Conservation (phyloP, 2,113 vertebrate species). For the Sorex araneus region DNA sequence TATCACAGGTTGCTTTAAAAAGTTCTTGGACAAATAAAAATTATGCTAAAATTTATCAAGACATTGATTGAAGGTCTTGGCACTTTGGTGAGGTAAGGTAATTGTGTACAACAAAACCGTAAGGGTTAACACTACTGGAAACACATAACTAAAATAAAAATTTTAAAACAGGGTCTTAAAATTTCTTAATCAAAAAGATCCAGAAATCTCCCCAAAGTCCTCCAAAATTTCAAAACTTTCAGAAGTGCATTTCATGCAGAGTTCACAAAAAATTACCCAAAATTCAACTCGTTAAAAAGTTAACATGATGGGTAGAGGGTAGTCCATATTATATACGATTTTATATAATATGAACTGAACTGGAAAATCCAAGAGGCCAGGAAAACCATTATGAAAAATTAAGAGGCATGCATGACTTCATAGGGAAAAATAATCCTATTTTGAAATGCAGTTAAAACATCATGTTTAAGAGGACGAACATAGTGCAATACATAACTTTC, state of each 20-base stretch:
- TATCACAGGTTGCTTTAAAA: conserved; percentile 53
- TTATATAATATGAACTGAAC: conserved; percentile 38
- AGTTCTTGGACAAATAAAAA: conserved; percentile 57
- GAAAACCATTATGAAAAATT: conserved; percentile 55
- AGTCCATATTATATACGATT: not conserved
- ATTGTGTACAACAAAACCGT: no score
- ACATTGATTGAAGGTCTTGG: no score
- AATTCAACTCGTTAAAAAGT: conserved; percentile 35
- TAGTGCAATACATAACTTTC: conserved; percentile 41
- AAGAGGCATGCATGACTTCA: conserved; percentile 34
- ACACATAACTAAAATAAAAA: no score
- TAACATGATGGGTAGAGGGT: conserved; percentile 61
- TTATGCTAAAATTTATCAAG: not conserved
- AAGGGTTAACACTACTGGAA: no score
- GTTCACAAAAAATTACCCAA: conserved; percentile 43
- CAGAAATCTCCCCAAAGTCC: conserved; percentile 42
- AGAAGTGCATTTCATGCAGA: conserved; percentile 55
- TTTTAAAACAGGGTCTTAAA: conserved; percentile 4
- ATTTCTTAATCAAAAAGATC: conserved; percentile 58
- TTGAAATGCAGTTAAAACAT: conserved; percentile 67
- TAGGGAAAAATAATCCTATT: conserved; percentile 34
- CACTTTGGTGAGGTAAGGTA: no score
- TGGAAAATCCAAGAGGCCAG: conserved; percentile 52
- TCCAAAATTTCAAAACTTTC: conserved; percentile 52
- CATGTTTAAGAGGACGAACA: conserved; percentile 47